Percentiles rank a stretch among this genome's conserved stretches.
Conservation (phyloP, 2,797 vertebrate genomes). For the Alcedo atthis region DNA sequence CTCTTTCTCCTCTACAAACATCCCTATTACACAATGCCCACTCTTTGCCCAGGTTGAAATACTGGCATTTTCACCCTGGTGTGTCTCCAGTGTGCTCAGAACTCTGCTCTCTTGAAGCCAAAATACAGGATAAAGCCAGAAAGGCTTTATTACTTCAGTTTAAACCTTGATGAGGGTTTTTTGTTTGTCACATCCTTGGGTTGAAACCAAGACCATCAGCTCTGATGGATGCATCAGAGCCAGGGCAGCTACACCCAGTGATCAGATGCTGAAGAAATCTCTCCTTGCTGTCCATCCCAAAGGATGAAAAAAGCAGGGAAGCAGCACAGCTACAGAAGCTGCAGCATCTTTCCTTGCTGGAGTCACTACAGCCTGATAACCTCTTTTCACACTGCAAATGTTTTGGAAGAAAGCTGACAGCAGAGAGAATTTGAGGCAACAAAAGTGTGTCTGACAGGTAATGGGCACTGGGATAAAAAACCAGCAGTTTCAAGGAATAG, state of each 20-base stretch:
- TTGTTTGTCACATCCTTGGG: neutral
- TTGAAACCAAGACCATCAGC: neutral
- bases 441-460: neutral
- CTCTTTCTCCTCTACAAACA: constrained; percentile 37
- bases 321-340: neutral
- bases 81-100: neutral
- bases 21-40: neutral
- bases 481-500: neutral
- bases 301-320: neutral
- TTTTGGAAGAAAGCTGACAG: constrained; percentile 13
- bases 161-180: neutral
- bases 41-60: neutral
- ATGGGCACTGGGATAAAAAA: neutral
- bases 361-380: neutral
- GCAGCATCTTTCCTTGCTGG: neutral
- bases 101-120: neutral
- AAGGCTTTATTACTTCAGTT: neutral
- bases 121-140: neutral
- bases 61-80: neutral
- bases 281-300: neutral
- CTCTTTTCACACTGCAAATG: neutral
- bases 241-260: neutral
- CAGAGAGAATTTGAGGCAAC: neutral
- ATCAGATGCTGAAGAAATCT: neutral
- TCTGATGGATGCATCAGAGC: neutral